Evolutionary conservation across 1,140 invertebrate species (phyloP).

Genomic region (Anadara kagoshimensis): DNA sequence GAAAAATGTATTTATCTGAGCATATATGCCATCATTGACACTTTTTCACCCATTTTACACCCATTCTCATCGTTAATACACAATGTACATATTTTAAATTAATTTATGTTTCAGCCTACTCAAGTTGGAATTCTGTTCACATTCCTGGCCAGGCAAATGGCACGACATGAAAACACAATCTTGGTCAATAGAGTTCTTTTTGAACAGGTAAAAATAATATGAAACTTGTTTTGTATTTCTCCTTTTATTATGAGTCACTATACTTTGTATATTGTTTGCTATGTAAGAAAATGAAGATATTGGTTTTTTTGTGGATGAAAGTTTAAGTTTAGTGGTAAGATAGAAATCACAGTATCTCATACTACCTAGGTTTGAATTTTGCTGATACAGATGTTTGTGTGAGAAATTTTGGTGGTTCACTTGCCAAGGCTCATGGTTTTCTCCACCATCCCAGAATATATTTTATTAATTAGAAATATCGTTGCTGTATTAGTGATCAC

Average conservation of each 20-base stretch:
- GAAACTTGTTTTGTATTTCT: background rate
- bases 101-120: constrained; percentile 67
- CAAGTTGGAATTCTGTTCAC: constrained; percentile 84
- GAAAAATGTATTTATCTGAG: no score
- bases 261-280: no score
- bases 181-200: constrained; percentile 76
- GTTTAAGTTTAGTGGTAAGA: no score
- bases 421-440: background rate
- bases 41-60: no score
- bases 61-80: background rate
- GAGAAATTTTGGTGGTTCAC: background rate
- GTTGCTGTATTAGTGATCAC: no score
- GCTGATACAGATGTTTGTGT: background rate
- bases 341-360: background rate
- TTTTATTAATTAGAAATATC: no score
- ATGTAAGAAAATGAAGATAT: background rate
- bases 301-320: no score
- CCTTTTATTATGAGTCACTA: no score
- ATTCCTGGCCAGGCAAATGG: constrained; percentile 83
- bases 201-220: constrained; percentile 74
- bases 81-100: background rate
- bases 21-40: no score
- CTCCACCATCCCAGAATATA: background rate
- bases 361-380: no score
- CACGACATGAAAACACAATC: constrained; percentile 75